These are phyloP conservation scores for Nebria salina DNA, from an alignment of 2,888 invertebrate genomes.

Conservation along the genomic window DNA sequence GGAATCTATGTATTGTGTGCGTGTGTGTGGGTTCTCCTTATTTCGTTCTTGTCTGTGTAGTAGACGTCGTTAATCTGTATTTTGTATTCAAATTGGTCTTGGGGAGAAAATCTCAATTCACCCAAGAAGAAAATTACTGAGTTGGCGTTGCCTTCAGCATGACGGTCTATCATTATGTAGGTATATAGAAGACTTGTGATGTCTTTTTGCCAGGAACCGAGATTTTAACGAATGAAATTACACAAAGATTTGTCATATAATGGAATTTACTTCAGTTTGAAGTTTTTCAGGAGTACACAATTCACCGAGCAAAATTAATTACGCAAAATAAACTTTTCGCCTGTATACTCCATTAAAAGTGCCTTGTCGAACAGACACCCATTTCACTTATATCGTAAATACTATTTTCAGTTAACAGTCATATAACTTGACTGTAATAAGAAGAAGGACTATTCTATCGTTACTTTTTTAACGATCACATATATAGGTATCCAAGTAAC, in stretches of 20 bases:
- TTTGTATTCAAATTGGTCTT: conserved; percentile 43
- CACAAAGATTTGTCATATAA: conserved; percentile 1
- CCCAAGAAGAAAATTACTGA: conserved; percentile 44
- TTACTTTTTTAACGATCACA: no score
- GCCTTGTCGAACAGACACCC: no score
- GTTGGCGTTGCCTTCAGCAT: conserved; percentile 5
- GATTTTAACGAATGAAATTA: conserved; percentile 1
- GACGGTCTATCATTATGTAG: conserved; percentile 9
- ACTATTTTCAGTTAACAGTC: no score
- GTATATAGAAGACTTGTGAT: background rate
- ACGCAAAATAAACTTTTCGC: background rate
- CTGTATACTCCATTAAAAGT: background rate
- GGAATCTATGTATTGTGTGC: background rate
- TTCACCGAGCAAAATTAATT: background rate
- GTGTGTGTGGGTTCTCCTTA: background rate
- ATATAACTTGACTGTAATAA: no score
- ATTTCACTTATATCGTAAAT: no score
- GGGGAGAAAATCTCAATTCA: conserved; percentile 43
- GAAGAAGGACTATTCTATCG: no score
- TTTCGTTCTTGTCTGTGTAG: background rate
- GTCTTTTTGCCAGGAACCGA: background rate
- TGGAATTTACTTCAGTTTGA: background rate
- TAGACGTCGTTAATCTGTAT: conserved; percentile 42
- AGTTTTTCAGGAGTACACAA: background rate
- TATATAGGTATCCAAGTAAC: no score